A percentile compares a stretch with the other conserved stretches of the same genome.
phyloP scores from a whole-genome alignment of 2,888 invertebrate species.

The Cerastoderma edule region DNA sequence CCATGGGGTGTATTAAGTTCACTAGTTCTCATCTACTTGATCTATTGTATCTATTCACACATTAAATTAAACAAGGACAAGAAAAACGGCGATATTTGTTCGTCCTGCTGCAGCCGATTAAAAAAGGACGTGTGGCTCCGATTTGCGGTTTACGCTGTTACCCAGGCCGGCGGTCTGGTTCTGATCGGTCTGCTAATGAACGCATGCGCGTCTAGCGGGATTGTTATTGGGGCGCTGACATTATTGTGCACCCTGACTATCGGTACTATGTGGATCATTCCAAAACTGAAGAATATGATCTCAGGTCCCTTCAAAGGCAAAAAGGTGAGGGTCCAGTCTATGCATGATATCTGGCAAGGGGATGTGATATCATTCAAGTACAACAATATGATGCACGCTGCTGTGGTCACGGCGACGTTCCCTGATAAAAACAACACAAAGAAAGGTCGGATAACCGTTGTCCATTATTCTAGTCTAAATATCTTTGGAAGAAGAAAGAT shows the following conservation, averaged over 20 bases:
- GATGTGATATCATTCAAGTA: constrained; percentile 26
- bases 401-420: constrained; percentile 20
- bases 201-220: constrained; percentile 5
- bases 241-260: constrained; percentile 14
- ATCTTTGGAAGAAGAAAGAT: constrained; percentile 14
- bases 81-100: too few relatives aligned
- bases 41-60: too few relatives aligned
- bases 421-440: background rate
- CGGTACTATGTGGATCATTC: constrained; percentile 9
- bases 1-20: too few relatives aligned
- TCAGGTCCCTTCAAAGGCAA: constrained; percentile 27
- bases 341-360: constrained; percentile 13
- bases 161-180: too few relatives aligned
- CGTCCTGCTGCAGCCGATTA: too few relatives aligned
- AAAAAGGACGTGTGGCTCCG: too few relatives aligned
- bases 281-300: background rate
- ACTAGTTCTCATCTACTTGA: too few relatives aligned
- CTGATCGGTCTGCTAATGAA: too few relatives aligned
- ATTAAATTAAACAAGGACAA: too few relatives aligned
- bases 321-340: background rate
- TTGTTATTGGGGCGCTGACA: constrained; percentile 10
- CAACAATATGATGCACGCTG: constrained; percentile 2
- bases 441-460: constrained; percentile 14
- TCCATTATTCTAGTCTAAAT: constrained; percentile 22
- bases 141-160: too few relatives aligned